Evolutionary conservation across 30 jellyfish, hydroid and myxozoan genomes (phyloP), one percentile per base, ranked within the genome.

Genomic region (Rhopilema esculentum): DNA sequence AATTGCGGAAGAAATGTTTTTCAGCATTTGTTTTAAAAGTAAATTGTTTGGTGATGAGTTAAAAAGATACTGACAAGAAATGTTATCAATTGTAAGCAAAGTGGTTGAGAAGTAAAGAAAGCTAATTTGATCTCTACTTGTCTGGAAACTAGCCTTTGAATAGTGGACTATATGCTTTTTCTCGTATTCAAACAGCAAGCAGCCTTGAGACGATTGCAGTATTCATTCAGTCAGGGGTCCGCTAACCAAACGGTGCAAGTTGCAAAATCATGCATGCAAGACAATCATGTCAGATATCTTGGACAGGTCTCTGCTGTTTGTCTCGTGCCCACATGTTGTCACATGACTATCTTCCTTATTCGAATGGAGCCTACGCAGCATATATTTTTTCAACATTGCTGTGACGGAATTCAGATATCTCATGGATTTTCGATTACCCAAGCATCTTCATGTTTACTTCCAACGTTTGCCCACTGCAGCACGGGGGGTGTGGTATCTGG

Each of bases 301-400:
- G 57, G 57, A 48, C 82, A 28, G 48, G 24, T 16, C 77, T 70
- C 77, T 68, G 85, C 40, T 51, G 69, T 49, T 69, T 22, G 69
- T 68, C 77, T 53, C 75, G 53, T 17, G 79, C 68, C 30, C 85
- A 50, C 79, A n/a, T 22, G 85, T 75, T 51, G 72, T 83, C 91
- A 83, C 91, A 24, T 69, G 85, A 12, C 29, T 51, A 25, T 62
- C 76, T 69, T 23, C 76, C 40, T 83, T 22, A 29, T 53, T 70
- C 67, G 49, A 17, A 51, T 50, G 91, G 84, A 53, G 86, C 92
- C 92, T 24, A 31, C 81, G 16, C 92, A 84, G 75, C 73, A 70
- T 72, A 70, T 29, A 21, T 28, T 66, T n/a, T 72, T 63, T 71
- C 92, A 84, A 61, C 92, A 84, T 69, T 52, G 73, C 92, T 72